phyloP scores from a whole-genome alignment of 2,888 invertebrate genomes.

The Lutraria lutraria region DNA sequence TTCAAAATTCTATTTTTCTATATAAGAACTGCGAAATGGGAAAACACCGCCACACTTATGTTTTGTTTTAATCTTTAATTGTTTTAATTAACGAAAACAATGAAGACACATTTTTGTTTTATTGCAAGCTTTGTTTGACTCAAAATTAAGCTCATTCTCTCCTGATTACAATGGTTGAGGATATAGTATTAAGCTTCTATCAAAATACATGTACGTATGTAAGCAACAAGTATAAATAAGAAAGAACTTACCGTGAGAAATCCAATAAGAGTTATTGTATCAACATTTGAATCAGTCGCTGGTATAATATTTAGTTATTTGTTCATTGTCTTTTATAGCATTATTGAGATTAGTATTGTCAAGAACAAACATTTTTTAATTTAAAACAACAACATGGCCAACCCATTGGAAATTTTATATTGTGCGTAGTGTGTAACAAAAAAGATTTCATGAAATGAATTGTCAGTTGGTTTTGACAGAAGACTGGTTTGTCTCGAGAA shows the following conservation, averaged over 20 bases:
- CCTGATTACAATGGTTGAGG: too few relatives aligned
- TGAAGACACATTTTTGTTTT: too few relatives aligned
- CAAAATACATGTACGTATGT: too few relatives aligned
- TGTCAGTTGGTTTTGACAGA: neutral
- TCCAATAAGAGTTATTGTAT: neutral
- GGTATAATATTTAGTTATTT: neutral
- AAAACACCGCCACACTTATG: too few relatives aligned
- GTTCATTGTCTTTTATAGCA: neutral
- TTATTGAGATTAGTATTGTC: neutral
- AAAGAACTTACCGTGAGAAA: neutral
- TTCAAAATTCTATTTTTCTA: too few relatives aligned
- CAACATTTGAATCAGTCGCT: neutral
- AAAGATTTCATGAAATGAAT: neutral
- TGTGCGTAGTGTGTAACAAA: neutral
- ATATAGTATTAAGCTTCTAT: too few relatives aligned
- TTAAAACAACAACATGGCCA: neutral
- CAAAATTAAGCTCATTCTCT: too few relatives aligned
- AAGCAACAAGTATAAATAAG: neutral
- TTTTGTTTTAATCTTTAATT: too few relatives aligned
- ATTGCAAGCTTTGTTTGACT: too few relatives aligned
- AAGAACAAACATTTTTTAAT: neutral
- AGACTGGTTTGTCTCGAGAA: neutral
- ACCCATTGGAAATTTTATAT: neutral
- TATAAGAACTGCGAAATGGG: too few relatives aligned
- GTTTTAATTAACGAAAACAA: too few relatives aligned